Conservation (phyloP, 2,113 vertebrate species). For the Cromileptes altivelis region DNA sequence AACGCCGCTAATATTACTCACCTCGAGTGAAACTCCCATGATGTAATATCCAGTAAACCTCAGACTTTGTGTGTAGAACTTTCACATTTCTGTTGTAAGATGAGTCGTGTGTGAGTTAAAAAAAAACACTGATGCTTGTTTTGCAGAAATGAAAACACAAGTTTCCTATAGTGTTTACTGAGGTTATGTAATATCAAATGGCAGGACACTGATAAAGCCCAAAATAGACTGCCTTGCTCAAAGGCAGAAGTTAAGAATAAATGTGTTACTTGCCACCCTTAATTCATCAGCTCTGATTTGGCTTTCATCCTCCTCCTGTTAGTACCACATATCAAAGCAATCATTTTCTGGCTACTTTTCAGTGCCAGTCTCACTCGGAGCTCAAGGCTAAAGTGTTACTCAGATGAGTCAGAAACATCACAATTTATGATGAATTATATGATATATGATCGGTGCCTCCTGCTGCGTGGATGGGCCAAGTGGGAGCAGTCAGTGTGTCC, state of each 20-base stretch:
- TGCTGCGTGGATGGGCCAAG: conserved; percentile 43
- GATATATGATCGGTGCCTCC: conserved; percentile 43
- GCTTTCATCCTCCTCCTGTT: conserved; percentile 65
- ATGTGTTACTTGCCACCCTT: conserved; percentile 65
- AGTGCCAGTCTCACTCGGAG: conserved; percentile 38
- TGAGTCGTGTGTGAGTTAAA: background rate
- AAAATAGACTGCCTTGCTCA: conserved; percentile 69
- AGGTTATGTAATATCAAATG: conserved; percentile 42
- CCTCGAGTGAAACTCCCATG: conserved; percentile 46
- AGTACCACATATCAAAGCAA: conserved; percentile 54
- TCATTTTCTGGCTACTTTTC: conserved; percentile 60
- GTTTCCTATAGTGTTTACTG: conserved; percentile 10
- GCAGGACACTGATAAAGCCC: conserved; percentile 9
- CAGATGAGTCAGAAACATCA: conserved; percentile 53
- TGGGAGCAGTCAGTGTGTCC: conserved; percentile 58
- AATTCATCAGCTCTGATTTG: conserved; percentile 59
- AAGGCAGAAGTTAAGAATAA: conserved; percentile 67
- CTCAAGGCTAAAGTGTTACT: conserved; percentile 55
- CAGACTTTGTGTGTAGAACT: background rate
- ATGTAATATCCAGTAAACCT: conserved; percentile 55
- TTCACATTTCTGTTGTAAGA: conserved; percentile 28
- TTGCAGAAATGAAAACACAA: conserved; percentile 14
- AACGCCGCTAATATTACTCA: conserved; percentile 36
- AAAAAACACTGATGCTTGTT: conserved; percentile 19
- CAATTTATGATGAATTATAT: conserved; percentile 35